These are phyloP conservation scores for Catharus bicknelli DNA, from an alignment of 2,113 vertebrate species.

Conservation along the genomic window DNA sequence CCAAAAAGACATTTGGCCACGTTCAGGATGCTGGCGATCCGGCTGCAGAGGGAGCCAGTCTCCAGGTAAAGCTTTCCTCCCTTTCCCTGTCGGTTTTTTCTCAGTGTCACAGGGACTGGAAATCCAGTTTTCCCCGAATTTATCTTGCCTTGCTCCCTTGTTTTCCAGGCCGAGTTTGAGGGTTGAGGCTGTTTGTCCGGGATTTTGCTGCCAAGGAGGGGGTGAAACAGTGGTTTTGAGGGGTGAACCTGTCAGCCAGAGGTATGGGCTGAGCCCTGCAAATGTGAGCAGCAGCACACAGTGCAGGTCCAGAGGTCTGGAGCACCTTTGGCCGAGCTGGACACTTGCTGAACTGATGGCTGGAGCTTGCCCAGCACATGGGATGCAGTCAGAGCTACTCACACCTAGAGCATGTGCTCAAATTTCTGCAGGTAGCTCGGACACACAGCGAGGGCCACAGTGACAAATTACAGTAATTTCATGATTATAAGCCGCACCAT, in stretches of 20 bases:
- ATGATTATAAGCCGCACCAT: no score
- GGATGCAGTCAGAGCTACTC: neutral
- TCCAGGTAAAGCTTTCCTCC: neutral
- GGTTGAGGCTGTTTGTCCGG: neutral
- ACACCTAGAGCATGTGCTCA: rapidly evolving
- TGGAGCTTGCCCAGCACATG: neutral
- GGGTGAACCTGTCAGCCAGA: neutral
- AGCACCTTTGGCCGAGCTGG: neutral
- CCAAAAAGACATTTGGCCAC: rapidly evolving
- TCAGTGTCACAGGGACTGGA: neutral
- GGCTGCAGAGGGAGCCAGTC: constrained; percentile 53
- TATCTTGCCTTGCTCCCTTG: neutral
- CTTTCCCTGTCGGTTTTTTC: neutral
- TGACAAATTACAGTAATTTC: neutral
- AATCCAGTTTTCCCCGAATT: neutral
- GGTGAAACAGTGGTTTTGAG: neutral
- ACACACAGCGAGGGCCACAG: neutral
- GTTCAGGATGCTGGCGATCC: neutral
- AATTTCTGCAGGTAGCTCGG: rapidly evolving
- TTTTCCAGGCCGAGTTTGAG: neutral
- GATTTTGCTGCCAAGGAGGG: neutral
- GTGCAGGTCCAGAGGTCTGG: neutral
- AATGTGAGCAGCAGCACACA: neutral
- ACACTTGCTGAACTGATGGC: constrained; percentile 1
- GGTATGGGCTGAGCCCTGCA: neutral